Base-by-base conservation (phyloP, 2,113 vertebrate species). In the Opisthocomus hoazin region DNA sequence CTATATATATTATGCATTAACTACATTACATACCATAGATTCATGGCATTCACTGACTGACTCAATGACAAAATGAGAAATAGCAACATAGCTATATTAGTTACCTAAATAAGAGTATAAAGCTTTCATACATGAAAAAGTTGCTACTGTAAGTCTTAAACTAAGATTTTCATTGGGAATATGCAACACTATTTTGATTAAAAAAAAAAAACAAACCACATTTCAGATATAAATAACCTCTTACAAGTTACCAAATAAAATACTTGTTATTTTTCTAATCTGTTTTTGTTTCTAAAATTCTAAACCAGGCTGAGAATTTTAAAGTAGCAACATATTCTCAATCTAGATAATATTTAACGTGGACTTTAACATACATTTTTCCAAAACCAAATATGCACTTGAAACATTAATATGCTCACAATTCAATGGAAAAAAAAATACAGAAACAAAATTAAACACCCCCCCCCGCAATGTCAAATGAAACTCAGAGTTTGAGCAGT, bases 1-100 rank as follows among this genome's bases (percentile, higher is more conserved):
- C 82, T 91, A 93, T 96, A 97, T 91, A 94, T 97, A 90, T 93
- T 93, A 45, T 95, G 81, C 96, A 96, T 94, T 95, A 95, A 95
- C 93, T 96, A 61, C 91, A 94, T 92, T 96, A 96, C 93, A 91
- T 94, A 96, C 93, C 57, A 53, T 51, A 75, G 87, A 63, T 94
- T 93, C 87, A 93, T 50, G 71, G 89, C 86, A 87, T 89, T 93
- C 89, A 91, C 92, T 69, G 92, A 50, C 50, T 37, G 61, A 83
- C 75, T 97, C 78, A 57, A 6, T 95, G 87, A 84, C 77, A 95
- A 93, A 89, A 93, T 70, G 23, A 93, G 94, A 86, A 87, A 90
- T 24, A 93, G 77, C 79, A 92, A 83, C 65, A 41, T 26, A 71
- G 50, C 80, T 90, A 15, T 70, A 89, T 79, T 46, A 76, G 43